A percentile compares a stretch with the other conserved stretches of the same genome.
phyloP scores from a whole-genome alignment of 2,888 invertebrate species.

The Busseola fusca region DNA sequence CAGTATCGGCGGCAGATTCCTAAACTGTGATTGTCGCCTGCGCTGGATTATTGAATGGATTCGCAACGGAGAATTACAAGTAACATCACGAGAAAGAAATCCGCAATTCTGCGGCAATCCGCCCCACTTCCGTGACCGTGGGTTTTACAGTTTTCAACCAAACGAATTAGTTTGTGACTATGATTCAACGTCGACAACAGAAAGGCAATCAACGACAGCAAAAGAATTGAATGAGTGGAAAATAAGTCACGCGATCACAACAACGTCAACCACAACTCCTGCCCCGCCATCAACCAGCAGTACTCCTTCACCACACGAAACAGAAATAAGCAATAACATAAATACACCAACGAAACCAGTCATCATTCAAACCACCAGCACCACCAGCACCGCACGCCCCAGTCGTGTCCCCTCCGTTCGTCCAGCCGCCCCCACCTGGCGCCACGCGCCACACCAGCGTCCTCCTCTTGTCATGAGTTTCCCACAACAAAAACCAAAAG shows the following conservation, averaged over 20 bases:
- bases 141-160: conserved; percentile 95
- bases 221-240: conserved; percentile 69
- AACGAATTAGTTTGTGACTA: conserved; percentile 91
- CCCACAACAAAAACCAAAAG: conserved; percentile 90
- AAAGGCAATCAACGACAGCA: conserved; percentile 66
- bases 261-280: conserved; percentile 68
- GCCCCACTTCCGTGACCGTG: conserved; percentile 93
- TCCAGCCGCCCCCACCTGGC: conserved; percentile 84
- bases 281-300: conserved; percentile 67
- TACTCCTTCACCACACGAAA: conserved; percentile 68
- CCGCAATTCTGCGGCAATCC: conserved; percentile 98
- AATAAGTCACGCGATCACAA: conserved; percentile 71
- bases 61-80: conserved; percentile 95
- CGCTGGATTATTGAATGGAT: conserved; percentile 98
- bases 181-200: conserved; percentile 74
- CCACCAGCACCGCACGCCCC: conserved; percentile 77
- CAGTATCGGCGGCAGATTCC: conserved; percentile 95
- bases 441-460: conserved; percentile 88
- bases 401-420: conserved; percentile 76
- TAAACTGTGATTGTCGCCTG: conserved; percentile 96
- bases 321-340: conserved; percentile 65
- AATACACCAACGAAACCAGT: conserved; percentile 70
- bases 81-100: conserved; percentile 96
- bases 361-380: conserved; percentile 62
- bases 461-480: conserved; percentile 93